A percentile compares a stretch with the other conserved stretches of the same genome.
Conservation (phyloP, 2,113 vertebrate species). For the Dipodomys stephensi region DNA sequence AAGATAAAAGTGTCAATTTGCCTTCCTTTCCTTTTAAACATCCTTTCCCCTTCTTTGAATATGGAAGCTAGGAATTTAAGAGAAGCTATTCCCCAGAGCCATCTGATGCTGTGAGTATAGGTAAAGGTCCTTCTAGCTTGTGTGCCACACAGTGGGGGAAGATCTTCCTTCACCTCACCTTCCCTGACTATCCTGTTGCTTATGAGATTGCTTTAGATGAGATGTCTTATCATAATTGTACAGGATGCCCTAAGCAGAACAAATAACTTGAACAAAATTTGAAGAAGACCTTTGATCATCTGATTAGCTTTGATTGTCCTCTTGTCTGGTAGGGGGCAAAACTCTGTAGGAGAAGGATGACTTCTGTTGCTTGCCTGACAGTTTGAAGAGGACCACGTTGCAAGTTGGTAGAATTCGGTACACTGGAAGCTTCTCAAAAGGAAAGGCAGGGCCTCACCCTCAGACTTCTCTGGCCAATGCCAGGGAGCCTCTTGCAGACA, state of each 20-base stretch:
- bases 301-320: neutral
- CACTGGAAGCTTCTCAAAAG: neutral
- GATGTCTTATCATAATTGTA: constrained; percentile 20
- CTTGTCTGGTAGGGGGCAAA: neutral
- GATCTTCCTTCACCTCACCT: neutral
- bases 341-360: too few species aligned
- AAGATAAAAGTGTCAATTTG: constrained; percentile 48
- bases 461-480: neutral
- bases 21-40: constrained; percentile 26
- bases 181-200: neutral
- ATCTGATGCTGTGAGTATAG: neutral
- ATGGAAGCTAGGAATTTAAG: neutral
- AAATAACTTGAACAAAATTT: constrained; percentile 32
- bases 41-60: constrained; percentile 18
- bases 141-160: neutral
- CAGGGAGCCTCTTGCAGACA: neutral
- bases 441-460: neutral
- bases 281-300: constrained; percentile 5
- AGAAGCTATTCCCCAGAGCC: neutral
- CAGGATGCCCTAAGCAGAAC: constrained; percentile 26
- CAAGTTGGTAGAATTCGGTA: neutral
- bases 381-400: neutral
- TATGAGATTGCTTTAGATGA: constrained; percentile 34
- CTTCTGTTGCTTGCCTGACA: neutral
- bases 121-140: neutral